Evolutionary conservation across 2,888 invertebrate species (phyloP).

Genomic region (Hyalella azteca): DNA sequence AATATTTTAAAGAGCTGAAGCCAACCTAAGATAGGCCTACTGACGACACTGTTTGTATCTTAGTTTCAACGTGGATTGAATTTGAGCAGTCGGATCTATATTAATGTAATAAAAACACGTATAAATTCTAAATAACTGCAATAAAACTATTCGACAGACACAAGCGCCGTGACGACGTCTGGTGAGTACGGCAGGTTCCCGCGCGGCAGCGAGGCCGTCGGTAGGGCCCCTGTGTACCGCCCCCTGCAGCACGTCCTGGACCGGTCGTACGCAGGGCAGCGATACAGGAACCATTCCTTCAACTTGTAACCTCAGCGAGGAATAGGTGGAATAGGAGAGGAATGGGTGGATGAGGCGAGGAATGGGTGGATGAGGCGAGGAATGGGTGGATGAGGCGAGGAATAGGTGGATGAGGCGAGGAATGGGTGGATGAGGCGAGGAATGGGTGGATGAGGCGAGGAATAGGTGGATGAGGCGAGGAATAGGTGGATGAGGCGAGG

Average conservation of each 20-base stretch:
- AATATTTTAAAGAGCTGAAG: neutral
- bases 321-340: no score
- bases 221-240: neutral
- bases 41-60: no score
- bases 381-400: no score
- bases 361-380: no score
- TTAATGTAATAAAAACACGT: neutral
- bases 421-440: no score
- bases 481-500: no score
- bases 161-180: neutral
- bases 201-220: neutral
- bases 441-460: no score
- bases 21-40: neutral
- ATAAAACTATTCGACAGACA: neutral
- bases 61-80: neutral
- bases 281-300: neutral
- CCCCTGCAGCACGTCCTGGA: neutral
- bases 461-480: no score
- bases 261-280: neutral
- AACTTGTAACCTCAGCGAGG: no score
- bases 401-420: no score
- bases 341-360: no score
- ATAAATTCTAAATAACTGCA: neutral
- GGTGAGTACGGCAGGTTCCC: slow-evolving; percentile 19
- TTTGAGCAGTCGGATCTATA: neutral